Evolutionary conservation across 2,113 vertebrate genomes (phyloP).

Genomic region (Climacteris rufus): DNA sequence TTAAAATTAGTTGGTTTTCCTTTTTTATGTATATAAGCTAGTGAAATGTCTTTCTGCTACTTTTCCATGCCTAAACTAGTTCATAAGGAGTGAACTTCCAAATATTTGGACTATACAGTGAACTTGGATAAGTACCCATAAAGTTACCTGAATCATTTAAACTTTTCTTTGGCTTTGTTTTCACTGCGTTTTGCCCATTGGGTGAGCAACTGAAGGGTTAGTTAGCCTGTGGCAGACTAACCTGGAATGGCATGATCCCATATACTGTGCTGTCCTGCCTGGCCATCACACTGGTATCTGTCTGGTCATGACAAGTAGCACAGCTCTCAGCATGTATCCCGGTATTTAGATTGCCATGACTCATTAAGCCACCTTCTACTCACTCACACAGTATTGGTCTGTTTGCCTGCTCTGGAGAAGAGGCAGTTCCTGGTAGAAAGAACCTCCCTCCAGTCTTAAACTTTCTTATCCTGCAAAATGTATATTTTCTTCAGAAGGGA

Average conservation of each 20-base stretch:
- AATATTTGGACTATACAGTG: conserved; percentile 43
- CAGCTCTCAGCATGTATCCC: conserved; percentile 7
- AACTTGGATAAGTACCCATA: conserved; percentile 51
- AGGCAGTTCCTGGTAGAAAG: not conserved
- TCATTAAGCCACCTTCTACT: conserved; percentile 21
- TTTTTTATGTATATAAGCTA: not conserved
- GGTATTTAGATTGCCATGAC: not conserved
- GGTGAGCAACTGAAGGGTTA: conserved; percentile 46
- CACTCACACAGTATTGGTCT: not conserved
- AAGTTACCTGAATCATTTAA: conserved; percentile 29
- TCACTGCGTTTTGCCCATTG: conserved; percentile 22
- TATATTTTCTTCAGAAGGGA: not conserved
- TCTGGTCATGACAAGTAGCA: conserved; percentile 46
- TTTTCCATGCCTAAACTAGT: conserved; percentile 44
- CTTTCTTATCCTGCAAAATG: not conserved
- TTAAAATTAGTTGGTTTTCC: not conserved
- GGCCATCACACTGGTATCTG: not conserved
- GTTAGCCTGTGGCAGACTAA: conserved; percentile 22
- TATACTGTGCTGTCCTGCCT: conserved; percentile 33
- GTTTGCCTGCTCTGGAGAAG: not conserved
- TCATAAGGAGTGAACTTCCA: conserved; percentile 51
- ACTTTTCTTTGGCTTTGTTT: conserved; percentile 46
- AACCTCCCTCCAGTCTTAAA: not conserved
- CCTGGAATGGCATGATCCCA: conserved; percentile 46
- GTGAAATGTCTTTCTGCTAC: conserved; percentile 46